phyloP scores from a whole-genome alignment of 2,888 invertebrate genomes.

The Pherbina coryleti region DNA sequence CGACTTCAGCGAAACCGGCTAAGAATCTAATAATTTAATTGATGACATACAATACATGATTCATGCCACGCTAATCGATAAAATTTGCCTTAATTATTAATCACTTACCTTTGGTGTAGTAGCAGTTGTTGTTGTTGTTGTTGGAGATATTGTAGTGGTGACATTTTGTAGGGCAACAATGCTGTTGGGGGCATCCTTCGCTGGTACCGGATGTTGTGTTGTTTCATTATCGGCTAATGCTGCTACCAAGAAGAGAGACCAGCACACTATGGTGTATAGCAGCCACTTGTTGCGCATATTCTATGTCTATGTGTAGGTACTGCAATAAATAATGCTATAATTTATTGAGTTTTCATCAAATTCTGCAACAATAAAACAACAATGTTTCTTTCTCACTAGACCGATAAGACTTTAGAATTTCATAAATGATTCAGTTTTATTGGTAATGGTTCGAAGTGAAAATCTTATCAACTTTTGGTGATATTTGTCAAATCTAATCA shows the following conservation, averaged over 20 bases:
- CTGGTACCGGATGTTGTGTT: not conserved
- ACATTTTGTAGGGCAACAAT: not conserved
- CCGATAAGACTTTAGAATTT: no score
- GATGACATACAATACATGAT: no score
- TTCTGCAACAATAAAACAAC: no score
- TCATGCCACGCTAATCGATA: not conserved
- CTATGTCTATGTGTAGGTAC: not conserved
- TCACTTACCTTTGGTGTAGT: slow-evolving; percentile 11
- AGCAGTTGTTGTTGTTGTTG: not conserved
- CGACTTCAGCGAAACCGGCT: no score
- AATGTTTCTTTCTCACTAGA: not conserved
- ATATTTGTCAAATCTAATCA: not conserved
- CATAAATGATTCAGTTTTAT: not conserved
- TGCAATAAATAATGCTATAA: not conserved
- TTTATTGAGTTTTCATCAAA: not conserved
- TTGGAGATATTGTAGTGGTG: not conserved
- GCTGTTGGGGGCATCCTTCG: not conserved
- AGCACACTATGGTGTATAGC: not conserved
- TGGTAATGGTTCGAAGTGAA: not conserved
- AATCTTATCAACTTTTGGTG: not conserved
- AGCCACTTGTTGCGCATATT: not conserved
- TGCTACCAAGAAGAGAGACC: not conserved
- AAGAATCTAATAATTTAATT: no score
- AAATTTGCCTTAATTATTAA: not conserved
- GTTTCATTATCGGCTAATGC: not conserved